Percentiles rank a stretch among this genome's conserved stretches.
Evolutionary conservation across 2,888 invertebrate genomes (phyloP).

Genomic region (Diarsia rubi): DNA sequence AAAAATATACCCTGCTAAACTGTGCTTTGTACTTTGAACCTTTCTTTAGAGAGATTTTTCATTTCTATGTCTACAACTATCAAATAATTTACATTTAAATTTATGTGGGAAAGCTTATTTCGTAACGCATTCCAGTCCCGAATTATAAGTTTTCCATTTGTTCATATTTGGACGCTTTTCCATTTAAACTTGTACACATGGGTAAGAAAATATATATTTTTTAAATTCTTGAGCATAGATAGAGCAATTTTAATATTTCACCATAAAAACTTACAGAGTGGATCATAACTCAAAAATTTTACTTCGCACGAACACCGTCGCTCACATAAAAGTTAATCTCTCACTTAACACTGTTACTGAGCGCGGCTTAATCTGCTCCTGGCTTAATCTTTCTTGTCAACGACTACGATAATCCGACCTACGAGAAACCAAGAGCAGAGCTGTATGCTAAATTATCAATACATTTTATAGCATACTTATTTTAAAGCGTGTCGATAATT

Average conservation of each 20-base stretch:
- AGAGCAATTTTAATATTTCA: conserved; percentile 39
- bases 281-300: conserved; percentile 61
- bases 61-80: too few species aligned
- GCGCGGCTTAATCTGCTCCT: conserved; percentile 52
- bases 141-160: not conserved
- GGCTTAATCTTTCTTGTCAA: conserved; percentile 63
- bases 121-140: not conserved
- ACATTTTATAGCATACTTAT: conserved; percentile 56
- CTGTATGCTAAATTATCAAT: conserved; percentile 57
- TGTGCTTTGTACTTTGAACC: not conserved
- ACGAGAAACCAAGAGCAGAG: conserved; percentile 35
- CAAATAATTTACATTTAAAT: not conserved
- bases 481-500: conserved; percentile 57
- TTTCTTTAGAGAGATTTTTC: not conserved
- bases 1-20: conserved; percentile 6
- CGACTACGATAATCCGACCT: conserved; percentile 43
- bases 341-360: conserved; percentile 56
- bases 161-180: not conserved
- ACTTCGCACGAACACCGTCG: conserved; percentile 54
- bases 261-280: conserved; percentile 52
- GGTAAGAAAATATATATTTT: not conserved
- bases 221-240: conserved; percentile 1
- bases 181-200: not conserved
- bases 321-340: conserved; percentile 65
- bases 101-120: not conserved